Percentiles rank a stretch among this genome's conserved stretches.
phyloP scores from a whole-genome alignment of 2,888 invertebrate genomes.

The Folsomia candida region DNA sequence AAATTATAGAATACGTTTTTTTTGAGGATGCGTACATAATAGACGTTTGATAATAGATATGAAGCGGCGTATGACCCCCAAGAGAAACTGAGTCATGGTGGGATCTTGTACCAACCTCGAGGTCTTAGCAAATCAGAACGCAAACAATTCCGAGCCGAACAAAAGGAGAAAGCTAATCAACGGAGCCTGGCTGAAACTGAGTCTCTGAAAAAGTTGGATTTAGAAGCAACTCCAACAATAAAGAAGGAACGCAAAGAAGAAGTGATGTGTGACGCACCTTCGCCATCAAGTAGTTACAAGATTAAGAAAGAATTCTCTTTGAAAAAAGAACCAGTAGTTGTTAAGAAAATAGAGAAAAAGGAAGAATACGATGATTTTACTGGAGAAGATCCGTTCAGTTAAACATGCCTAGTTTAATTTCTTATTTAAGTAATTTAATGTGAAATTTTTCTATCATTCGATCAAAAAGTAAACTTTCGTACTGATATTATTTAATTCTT shows the following conservation, averaged over 20 bases:
- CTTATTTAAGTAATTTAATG: too few species aligned
- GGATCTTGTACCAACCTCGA: background rate
- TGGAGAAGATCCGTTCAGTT: background rate
- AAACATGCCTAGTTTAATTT: too few species aligned
- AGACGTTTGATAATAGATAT: too few species aligned
- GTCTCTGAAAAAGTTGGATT: background rate
- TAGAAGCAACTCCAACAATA: background rate
- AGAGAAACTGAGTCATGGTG: background rate
- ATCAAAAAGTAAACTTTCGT: too few species aligned
- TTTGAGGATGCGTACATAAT: too few species aligned
- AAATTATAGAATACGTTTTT: too few species aligned
- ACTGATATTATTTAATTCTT: too few species aligned
- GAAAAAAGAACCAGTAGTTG: background rate
- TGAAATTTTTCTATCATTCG: too few species aligned
- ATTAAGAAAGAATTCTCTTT: background rate
- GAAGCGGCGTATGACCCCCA: background rate
- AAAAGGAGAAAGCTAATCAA: background rate
- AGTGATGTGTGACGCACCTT: background rate
- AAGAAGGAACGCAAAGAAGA: background rate
- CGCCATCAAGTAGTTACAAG: background rate
- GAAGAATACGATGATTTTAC: background rate
- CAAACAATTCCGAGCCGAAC: background rate
- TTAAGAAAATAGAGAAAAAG: background rate
- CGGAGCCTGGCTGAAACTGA: background rate
- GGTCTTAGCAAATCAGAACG: conserved; percentile 3